Base-by-base conservation (phyloP, 2,113 vertebrate species). In the Tinamus guttatus region DNA sequence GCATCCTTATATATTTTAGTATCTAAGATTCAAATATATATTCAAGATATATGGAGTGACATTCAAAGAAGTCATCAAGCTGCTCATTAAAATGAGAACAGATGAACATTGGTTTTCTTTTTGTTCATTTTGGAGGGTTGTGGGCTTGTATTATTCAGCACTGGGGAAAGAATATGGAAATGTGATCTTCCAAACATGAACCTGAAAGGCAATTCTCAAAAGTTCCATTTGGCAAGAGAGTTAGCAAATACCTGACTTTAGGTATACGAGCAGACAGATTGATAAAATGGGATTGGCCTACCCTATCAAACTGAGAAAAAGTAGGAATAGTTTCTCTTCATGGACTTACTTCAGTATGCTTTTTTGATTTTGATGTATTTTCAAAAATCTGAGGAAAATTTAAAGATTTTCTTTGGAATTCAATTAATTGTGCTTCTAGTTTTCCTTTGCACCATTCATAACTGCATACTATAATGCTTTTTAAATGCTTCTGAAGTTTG, bases 61-160 rank as follows among this genome's bases (percentile, higher is more conserved):
- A 54, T 43, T 58, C 2, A 1, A 78, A 30, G 24, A 87, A 63
- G 40, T 58, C 2, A 47, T 30, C 40, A 64, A 81, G 7, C 13
- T 54, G 9, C 4, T 87, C 58, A 54, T 68, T 63, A 75, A 78
- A 89, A 49, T 30, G 10, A 68, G 60, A 74, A 58, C 10, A 11
- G 3, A 16, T 38, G 11, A 51, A 41, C 0, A 1, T 4, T 1
- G 1, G 32, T 68, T 28, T 87, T 24, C 24, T 69, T 70, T 59
- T 58, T n/a, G 11, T 71, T 93, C 87, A 28, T 25, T 51, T 83
- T 28, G 25, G 41, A 74, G 40, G 41, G 0, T 1, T 65, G 10
- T 2, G 2, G 19, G 16, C 25, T 56, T 56, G 7, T 64, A 43
- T 21, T 1, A 0, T 36, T 65, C 22, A 43, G 21, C 17, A 21